Base-by-base conservation (phyloP, 2,888 invertebrate genomes). In the Acrobasis suavella region DNA sequence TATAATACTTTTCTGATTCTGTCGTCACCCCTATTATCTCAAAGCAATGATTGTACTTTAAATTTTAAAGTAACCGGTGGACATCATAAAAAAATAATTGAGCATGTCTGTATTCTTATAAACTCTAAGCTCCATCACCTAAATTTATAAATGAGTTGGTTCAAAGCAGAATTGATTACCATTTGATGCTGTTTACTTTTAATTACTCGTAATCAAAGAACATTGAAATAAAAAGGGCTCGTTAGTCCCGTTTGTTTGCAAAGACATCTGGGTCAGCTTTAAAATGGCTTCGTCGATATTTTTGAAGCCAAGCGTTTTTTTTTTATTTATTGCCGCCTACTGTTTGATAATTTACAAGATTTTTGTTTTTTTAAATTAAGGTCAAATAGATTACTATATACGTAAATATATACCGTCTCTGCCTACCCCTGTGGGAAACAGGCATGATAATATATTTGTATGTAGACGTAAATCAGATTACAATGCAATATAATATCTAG, bases 151-250 rank as follows among this genome's bases (percentile, higher is more conserved):
- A 52, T 32, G 51, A 32, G 22, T 32, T 32, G n/a, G 52, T 14
- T 32, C n/a, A 32, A 17, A 50, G 14, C 52, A 12, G 52, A 12
- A 52, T 32, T 32, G 32, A 52, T 52, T 52, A 32, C 32, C 32
- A 32, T 52, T n/a, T 52, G 52, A 52, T 32, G 22, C 37, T 52
- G 52, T 52, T 37, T 52, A 52, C 52, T 52, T 52, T 52, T 52
- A 52, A 52, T 32, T 52, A 52, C 22, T 12, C 14, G 32, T 32
- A 52, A 52, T 52, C 22, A 32, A 52, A 52, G 32, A 14, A 3
- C 52, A 37, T 46, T n/a, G 12, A 7, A 9, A 50, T 17, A 50
- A 50, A 50, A 52, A 3, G 46, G 46, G 46, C 46, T 46, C 46
- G 46, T 46, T 46, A 14, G 46, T 12, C 46, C 46, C 46, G 46